These are phyloP conservation scores for Pelvicachromis taeniatus DNA, from an alignment of 2,113 vertebrate genomes.

Conservation along the genomic window DNA sequence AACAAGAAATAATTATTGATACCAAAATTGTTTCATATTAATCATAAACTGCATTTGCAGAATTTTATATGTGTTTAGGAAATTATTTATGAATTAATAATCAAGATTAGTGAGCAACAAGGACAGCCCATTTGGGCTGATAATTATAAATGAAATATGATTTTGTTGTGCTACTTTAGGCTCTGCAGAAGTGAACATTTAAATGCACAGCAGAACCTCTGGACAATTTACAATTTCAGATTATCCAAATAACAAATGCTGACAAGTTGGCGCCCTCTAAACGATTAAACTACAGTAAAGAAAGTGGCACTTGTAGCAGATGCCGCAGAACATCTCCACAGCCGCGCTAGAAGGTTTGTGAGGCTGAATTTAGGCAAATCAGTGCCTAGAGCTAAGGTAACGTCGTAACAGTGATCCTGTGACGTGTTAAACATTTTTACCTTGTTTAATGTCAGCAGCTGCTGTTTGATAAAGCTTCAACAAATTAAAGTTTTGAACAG, in stretches of 20 bases:
- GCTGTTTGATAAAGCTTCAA: neutral
- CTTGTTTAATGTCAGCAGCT: neutral
- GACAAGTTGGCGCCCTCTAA: neutral
- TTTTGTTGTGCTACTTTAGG: neutral
- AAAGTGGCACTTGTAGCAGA: neutral
- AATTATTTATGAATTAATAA: neutral
- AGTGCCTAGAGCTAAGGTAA: neutral
- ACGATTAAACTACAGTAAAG: neutral
- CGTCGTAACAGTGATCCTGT: neutral
- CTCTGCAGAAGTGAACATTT: neutral
- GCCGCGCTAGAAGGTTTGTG: neutral
- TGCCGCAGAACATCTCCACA: neutral
- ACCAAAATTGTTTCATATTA: neutral
- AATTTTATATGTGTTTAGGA: neutral
- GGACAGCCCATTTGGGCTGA: neutral
- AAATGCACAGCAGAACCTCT: neutral
- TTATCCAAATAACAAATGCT: neutral
- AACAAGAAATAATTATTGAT: neutral
- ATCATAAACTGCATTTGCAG: neutral
- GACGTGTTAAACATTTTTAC: neutral
- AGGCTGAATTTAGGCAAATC: neutral
- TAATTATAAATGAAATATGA: neutral
- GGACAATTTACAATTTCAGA: neutral
- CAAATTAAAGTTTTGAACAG: neutral
- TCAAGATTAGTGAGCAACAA: neutral